Base-by-base conservation (phyloP, 1,140 invertebrate genomes). In the Plectus sambesii region DNA sequence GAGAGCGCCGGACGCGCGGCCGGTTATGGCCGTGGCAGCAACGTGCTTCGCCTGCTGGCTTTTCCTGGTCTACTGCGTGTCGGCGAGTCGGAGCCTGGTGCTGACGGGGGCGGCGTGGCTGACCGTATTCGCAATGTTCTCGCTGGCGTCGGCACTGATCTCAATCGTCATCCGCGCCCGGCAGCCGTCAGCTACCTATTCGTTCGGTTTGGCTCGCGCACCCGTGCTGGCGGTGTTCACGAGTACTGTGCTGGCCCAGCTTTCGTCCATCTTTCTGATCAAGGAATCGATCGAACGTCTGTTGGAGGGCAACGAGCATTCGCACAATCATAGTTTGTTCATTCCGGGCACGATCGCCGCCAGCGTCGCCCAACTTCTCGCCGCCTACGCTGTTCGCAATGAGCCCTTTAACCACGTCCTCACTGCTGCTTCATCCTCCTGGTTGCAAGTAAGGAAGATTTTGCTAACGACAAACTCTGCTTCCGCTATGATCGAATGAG, bases 381-480 rank as follows among this genome's bases (percentile, higher is more conserved):
- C 65, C 5, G 64, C 66, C 3, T 67, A 67, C 44, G 41, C 61
- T 12, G 44, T 63, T 17, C 49, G 49, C 15, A 50, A 61, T 38
- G 60, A 67, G 29, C 64, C 64, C 5, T 63, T 67, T 36, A 62
- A 63, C 29, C 53, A 66, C 43, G 64, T 67, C 37, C 52, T 67
- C 8, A 54, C 53, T 12, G 51, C 58, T 9, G 57, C 64, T 2
- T 49, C 47, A 4, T 65, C 60, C 24, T 55, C 51, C 9, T 60
- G 59, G 15, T 20, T 61, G n/a, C n/a, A n/a, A n/a, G n/a, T n/a
- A n/a, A n/a, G n/a, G n/a, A n/a, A n/a, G n/a, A n/a, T n/a, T n/a
- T n/a, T n/a, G n/a, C n/a, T n/a, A n/a, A n/a, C n/a, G n/a, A n/a
- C n/a, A n/a, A n/a, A n/a, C n/a, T n/a, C n/a, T n/a, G n/a, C n/a